Evolutionary conservation across 1,140 invertebrate genomes (phyloP).

Genomic region (Zaprionus inermis): DNA sequence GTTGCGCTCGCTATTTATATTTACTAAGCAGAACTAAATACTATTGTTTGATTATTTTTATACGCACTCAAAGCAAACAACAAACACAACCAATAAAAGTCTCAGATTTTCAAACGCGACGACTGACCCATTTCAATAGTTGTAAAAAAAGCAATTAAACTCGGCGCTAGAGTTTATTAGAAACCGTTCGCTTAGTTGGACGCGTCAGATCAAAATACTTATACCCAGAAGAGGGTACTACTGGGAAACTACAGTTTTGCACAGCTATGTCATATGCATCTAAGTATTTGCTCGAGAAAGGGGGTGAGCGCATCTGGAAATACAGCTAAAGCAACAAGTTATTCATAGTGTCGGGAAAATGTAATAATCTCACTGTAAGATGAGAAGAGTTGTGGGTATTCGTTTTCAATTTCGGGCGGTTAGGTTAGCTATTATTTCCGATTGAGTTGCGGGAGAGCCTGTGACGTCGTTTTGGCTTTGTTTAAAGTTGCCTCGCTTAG

Average conservation of each 20-base stretch:
- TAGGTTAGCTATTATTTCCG: neutral
- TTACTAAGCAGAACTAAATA: constrained; percentile 48
- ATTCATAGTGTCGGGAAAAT: constrained; percentile 53
- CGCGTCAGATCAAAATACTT: constrained; percentile 22
- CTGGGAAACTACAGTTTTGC: constrained; percentile 40
- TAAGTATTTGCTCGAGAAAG: constrained; percentile 18
- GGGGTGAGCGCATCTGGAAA: constrained; percentile 52
- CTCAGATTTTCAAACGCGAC: constrained; percentile 50
- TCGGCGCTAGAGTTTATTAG: constrained; percentile 24
- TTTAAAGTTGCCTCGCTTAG: neutral
- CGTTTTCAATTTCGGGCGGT: constrained; percentile 10
- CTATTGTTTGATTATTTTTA: constrained; percentile 68
- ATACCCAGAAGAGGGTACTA: constrained; percentile 32
- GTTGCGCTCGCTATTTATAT: constrained; percentile 72
- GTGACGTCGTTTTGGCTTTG: constrained; percentile 15
- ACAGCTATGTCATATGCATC: neutral
- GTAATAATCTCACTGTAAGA: constrained; percentile 61
- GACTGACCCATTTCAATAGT: constrained; percentile 63
- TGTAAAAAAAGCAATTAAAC: constrained; percentile 54
- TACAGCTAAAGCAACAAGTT: constrained; percentile 66
- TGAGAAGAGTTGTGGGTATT: constrained; percentile 36
- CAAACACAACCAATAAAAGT: constrained; percentile 64
- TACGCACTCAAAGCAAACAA: constrained; percentile 52
- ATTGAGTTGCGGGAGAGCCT: neutral
- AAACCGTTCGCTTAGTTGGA: neutral